Evolutionary conservation across 2,888 invertebrate genomes (phyloP), one percentile per base, ranked within the genome.

Genomic region (Deilephila porcellus): DNA sequence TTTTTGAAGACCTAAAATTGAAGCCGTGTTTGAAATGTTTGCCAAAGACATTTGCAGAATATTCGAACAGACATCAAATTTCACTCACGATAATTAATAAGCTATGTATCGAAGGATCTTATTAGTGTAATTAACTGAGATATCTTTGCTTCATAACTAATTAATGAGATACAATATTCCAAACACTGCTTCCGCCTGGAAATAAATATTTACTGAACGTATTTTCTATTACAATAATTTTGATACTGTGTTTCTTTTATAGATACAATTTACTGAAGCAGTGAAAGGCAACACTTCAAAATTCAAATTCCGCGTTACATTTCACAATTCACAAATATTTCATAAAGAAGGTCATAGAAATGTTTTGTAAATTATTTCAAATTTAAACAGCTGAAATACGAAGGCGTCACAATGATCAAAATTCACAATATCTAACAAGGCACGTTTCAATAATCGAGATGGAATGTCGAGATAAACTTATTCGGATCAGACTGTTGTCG

Each of bases 401-500:
- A 20, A 59, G 59, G 72, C 72, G 20, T 56, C 25, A 67, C 37
- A 45, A 72, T 67, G 72, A 56, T 72, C 37, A 19, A 67, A 72
- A 72, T 72, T 72, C 59, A 72, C 25, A 60, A 74, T 32, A 71
- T 45, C 64, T 71, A 74, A 74, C 60, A 37, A 72, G 67, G 37
- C 59, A 67, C 67, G 67, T 37, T 56, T 67, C 56, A 32, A 72
- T 72, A 67, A 67, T 67, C 64, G 72, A 71, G 73, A 74, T 73
- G 73, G 74, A 70, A 74, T 74, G 63, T 71, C 25, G 8, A 56
- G 74, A 74, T 74, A 74, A 72, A 60, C 29, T 73, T 59, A 73
- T 73, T 73, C 63, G 8, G 62, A 72, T 74, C 74, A 74, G 70
- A 63, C 14, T 45, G 37, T 37, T 25, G 52, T 45, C 25, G 20